Evolutionary conservation across 2,888 invertebrate genomes (phyloP).

Genomic region (Litoditis marina): DNA sequence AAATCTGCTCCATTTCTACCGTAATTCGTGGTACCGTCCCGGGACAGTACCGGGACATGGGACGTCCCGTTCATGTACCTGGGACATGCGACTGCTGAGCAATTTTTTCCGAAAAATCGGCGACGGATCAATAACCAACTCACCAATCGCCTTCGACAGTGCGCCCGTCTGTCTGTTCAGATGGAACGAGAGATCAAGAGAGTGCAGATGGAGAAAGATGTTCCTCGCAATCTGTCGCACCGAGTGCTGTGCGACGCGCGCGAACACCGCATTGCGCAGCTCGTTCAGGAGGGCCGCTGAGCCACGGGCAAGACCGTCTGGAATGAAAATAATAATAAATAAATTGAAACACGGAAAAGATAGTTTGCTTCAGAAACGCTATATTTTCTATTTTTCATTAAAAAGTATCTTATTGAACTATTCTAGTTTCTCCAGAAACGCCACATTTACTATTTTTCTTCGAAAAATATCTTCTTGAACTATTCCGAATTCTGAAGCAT

Average conservation of each 20-base stretch:
- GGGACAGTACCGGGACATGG: no score
- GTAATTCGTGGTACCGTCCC: no score
- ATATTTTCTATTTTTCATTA: no score
- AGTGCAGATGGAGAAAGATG: slow-evolving; percentile 91
- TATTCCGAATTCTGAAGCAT: no score
- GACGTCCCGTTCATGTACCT: no score
- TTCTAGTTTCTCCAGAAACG: no score
- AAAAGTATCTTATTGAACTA: no score
- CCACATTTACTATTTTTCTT: no score
- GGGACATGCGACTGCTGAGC: no score
- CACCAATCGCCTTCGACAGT: slow-evolving; percentile 76
- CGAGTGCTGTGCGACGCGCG: slow-evolving; percentile 85
- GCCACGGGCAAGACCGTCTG: slow-evolving; percentile 89
- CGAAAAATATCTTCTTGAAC: no score
- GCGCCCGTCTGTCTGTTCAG: slow-evolving; percentile 90
- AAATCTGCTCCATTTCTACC: no score
- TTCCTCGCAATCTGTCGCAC: slow-evolving; percentile 88
- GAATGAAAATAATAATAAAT: slow-evolving; percentile 35
- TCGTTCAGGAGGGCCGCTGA: slow-evolving; percentile 91
- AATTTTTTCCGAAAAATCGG: not conserved
- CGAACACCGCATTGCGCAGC: slow-evolving; percentile 82
- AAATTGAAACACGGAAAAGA: not conserved
- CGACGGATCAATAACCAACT: slow-evolving; percentile 25
- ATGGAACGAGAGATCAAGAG: slow-evolving; percentile 82
- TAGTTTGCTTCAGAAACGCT: not conserved